Conservation (phyloP, 2,888 invertebrate species). For the Apantesis nais region DNA sequence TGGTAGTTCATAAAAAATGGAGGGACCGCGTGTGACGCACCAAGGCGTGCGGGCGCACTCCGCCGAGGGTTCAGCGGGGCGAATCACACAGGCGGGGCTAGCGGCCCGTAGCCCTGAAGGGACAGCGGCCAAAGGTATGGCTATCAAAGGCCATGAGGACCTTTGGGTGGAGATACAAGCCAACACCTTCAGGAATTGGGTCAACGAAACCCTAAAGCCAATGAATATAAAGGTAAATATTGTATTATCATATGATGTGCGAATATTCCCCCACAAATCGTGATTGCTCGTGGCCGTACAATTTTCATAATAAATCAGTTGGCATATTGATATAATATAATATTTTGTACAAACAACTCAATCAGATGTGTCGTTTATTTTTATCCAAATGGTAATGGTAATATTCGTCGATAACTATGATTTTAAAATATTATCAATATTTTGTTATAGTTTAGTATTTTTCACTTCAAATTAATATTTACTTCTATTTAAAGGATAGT, state of each 20-base stretch:
- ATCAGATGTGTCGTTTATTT: constrained; percentile 1
- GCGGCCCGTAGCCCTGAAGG: constrained; percentile 96
- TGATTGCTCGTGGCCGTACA: not conserved
- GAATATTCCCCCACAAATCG: constrained; percentile 4
- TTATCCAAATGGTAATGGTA: not conserved
- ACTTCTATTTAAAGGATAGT: too few species aligned
- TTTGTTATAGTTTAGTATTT: not conserved
- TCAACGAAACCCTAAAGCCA: constrained; percentile 95
- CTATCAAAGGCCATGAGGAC: constrained; percentile 97
- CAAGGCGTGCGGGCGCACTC: constrained; percentile 86
- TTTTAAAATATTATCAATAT: not conserved
- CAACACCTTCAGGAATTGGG: constrained; percentile 98
- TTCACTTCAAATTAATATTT: not conserved
- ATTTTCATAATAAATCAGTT: constrained; percentile 4
- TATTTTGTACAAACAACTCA: constrained; percentile 1
- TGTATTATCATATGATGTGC: not conserved
- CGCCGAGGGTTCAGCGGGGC: constrained; percentile 85
- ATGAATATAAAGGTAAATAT: constrained; percentile 86
- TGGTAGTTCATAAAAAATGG: constrained; percentile 62
- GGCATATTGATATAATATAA: constrained; percentile 1
- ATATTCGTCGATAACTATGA: not conserved
- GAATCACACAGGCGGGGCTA: constrained; percentile 91
- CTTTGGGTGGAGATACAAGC: constrained; percentile 98
- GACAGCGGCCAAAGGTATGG: constrained; percentile 97
- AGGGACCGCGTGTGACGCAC: constrained; percentile 86